Conservation (phyloP, 2,888 invertebrate species). For the Drosophila atripex region DNA sequence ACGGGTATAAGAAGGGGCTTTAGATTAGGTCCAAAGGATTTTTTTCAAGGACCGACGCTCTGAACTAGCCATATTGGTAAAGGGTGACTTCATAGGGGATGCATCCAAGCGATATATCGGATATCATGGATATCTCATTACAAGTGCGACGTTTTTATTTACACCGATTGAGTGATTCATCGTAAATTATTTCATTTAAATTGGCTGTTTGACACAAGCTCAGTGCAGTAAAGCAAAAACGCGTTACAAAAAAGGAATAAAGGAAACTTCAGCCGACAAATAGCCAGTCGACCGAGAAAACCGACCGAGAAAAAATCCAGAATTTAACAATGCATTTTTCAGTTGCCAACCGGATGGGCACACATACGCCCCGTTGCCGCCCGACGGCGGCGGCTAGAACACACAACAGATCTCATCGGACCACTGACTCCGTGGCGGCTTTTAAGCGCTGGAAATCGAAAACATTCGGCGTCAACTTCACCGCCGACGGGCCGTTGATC, state of each 20-base stretch:
- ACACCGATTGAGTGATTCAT: slow-evolving; percentile 78
- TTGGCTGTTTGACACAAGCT: slow-evolving; percentile 73
- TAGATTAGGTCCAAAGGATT: slow-evolving; percentile 15
- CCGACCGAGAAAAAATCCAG: slow-evolving; percentile 54
- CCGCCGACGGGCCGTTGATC: slow-evolving; percentile 71
- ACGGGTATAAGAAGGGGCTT: slow-evolving; percentile 13
- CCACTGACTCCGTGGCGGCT: slow-evolving; percentile 28
- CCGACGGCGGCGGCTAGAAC: slow-evolving; percentile 38
- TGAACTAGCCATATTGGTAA: slow-evolving; percentile 3
- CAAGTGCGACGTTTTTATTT: slow-evolving; percentile 75
- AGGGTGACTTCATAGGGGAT: not conserved
- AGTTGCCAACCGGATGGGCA: slow-evolving; percentile 54
- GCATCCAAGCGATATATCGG: slow-evolving; percentile 4
- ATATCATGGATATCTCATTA: slow-evolving; percentile 66
- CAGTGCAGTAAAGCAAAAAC: slow-evolving; percentile 39
- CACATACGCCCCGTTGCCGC: slow-evolving; percentile 68
- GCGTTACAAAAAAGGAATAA: slow-evolving; percentile 11
- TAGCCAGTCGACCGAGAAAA: slow-evolving; percentile 38
- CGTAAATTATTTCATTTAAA: slow-evolving; percentile 81
- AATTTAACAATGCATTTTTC: slow-evolving; percentile 74
- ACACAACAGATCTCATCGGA: slow-evolving; percentile 15
- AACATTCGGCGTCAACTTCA: slow-evolving; percentile 40
- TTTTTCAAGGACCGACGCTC: not conserved
- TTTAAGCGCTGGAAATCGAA: slow-evolving; percentile 56
- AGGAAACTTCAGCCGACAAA: slow-evolving; percentile 10